Conservation (phyloP, 2,888 invertebrate species). For the Melinopterus prodromus region DNA sequence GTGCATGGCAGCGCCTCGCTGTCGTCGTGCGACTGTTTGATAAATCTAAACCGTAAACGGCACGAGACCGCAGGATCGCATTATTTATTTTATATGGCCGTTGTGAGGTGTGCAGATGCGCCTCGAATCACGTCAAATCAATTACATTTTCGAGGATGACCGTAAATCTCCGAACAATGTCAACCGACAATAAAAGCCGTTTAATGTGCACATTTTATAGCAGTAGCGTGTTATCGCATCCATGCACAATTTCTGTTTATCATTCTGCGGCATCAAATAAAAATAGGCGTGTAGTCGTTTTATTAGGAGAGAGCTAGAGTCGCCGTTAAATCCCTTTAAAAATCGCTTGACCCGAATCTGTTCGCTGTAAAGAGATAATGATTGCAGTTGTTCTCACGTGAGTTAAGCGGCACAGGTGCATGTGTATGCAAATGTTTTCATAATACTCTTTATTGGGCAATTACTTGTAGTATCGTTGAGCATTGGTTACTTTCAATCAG, state of each 20-base stretch:
- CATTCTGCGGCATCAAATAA: conserved; percentile 15
- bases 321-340: background rate
- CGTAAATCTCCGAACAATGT: conserved; percentile 24
- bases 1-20: too few species aligned
- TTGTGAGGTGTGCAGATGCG: conserved; percentile 4
- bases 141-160: conserved; percentile 19
- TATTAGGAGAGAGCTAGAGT: background rate
- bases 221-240: conserved; percentile 22
- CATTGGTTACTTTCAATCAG: too few species aligned
- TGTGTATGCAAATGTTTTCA: too few species aligned
- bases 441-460: too few species aligned
- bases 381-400: too few species aligned
- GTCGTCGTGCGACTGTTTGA: too few species aligned
- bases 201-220: conserved; percentile 21
- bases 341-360: background rate
- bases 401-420: too few species aligned
- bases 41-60: too few species aligned
- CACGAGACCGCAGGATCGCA: too few species aligned
- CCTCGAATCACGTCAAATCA: conserved; percentile 21
- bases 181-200: conserved; percentile 15
- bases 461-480: too few species aligned
- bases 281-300: conserved; percentile 5
- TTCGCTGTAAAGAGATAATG: background rate
- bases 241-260: conserved; percentile 21
- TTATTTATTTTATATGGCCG: too few species aligned